Conservation (phyloP, 2,888 invertebrate species). For the Pseudeuparius sepicola region DNA sequence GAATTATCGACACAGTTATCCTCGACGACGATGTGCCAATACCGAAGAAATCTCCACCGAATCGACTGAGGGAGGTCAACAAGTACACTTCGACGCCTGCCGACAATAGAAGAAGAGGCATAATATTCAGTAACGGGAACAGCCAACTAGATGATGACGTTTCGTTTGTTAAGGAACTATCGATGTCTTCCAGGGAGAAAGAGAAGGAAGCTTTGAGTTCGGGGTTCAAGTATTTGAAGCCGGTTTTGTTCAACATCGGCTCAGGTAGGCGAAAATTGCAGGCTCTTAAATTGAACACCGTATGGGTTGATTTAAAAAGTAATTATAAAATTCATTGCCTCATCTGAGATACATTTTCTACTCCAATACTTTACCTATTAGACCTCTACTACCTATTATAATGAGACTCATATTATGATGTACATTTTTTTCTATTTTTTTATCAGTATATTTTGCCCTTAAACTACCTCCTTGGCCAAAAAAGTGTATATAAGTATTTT, state of each 20-base stretch:
- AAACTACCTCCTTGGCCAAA: too few species aligned
- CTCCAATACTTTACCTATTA: too few species aligned
- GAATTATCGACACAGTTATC: slow-evolving; percentile 14
- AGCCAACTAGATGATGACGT: slow-evolving; percentile 29
- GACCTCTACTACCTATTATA: too few species aligned
- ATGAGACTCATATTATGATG: too few species aligned
- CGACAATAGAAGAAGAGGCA: slow-evolving; percentile 6
- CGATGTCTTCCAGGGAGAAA: slow-evolving; percentile 26
- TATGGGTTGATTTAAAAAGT: too few species aligned
- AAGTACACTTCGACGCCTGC: slow-evolving; percentile 16
- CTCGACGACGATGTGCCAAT: slow-evolving; percentile 13
- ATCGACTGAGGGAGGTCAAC: slow-evolving; percentile 4
- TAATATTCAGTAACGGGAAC: slow-evolving; percentile 3
- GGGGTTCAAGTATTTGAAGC: slow-evolving; percentile 22
- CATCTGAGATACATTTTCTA: too few species aligned
- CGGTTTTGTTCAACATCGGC: slow-evolving; percentile 17
- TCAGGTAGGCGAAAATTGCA: too few species aligned
- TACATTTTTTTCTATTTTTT: too few species aligned
- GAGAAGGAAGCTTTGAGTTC: slow-evolving; percentile 23
- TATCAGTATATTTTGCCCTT: too few species aligned
- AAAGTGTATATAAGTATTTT: too few species aligned
- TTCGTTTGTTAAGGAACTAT: slow-evolving; percentile 28
- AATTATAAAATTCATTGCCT: too few species aligned
- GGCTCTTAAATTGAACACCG: too few species aligned
- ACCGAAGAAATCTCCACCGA: slow-evolving; percentile 5